Evolutionary conservation across 2,797 vertebrate species (phyloP).

Genomic region (Pelochelys cantorii): DNA sequence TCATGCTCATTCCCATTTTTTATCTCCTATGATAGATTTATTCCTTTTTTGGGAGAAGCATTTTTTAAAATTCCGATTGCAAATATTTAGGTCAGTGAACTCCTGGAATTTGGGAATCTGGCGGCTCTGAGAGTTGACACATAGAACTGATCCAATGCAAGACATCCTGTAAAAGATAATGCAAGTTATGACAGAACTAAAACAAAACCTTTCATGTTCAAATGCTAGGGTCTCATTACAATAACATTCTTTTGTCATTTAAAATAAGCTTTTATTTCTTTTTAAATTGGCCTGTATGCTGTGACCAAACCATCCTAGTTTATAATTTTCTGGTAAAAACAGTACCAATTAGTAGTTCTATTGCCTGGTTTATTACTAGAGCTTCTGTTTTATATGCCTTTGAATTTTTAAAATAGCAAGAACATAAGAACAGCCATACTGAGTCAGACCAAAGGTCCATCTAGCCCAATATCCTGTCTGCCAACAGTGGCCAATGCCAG

Average conservation of each 20-base stretch:
- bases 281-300: neutral
- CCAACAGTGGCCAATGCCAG: no score
- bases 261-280: conserved; percentile 16
- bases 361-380: neutral
- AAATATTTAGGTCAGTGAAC: conserved; percentile 46
- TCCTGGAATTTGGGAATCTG: conserved; percentile 16
- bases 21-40: conserved; percentile 3
- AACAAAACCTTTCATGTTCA: conserved; percentile 1
- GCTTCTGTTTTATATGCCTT: neutral
- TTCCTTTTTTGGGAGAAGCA: neutral
- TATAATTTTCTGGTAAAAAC: neutral
- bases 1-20: neutral
- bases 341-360: neutral
- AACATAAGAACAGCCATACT: no score
- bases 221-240: neutral
- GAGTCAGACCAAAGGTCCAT: no score
- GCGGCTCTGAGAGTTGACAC: conserved; percentile 18
- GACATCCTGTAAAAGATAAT: conserved; percentile 10
- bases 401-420: neutral
- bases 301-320: neutral
- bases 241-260: neutral
- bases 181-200: conserved; percentile 24
- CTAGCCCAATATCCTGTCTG: no score
- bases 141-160: conserved; percentile 23
- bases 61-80: neutral